These are phyloP conservation scores for Gastrophryne carolinensis DNA, from an alignment of 2,797 vertebrate species.

Conservation along the genomic window DNA sequence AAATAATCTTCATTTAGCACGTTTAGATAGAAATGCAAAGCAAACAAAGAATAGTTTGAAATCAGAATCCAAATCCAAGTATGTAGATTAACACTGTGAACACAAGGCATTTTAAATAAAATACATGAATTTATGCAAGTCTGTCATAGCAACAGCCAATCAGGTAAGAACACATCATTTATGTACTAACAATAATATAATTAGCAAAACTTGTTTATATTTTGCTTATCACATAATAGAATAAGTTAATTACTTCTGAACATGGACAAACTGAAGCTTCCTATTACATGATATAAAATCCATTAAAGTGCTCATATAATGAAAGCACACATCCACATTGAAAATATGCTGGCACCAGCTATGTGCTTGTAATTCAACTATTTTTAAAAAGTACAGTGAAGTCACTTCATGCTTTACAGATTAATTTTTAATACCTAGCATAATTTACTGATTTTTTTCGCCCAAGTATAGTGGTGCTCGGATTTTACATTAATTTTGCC, in stretches of 20 bases:
- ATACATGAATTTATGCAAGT: no score
- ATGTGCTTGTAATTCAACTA: constrained; percentile 4
- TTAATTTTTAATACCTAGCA: no score
- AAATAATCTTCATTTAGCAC: no score
- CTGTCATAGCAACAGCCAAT: no score
- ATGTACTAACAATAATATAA: background rate
- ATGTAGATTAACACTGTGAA: no score
- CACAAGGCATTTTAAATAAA: no score
- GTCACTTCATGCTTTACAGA: background rate
- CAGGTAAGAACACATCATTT: background rate
- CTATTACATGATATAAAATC: background rate
- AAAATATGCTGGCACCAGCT: background rate
- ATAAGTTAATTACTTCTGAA: constrained; percentile 12
- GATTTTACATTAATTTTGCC: no score
- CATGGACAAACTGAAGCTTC: background rate
- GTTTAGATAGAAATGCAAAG: no score
- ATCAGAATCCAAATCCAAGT: no score
- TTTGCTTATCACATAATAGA: background rate
- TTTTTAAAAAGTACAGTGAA: background rate
- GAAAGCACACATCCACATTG: constrained; percentile 1
- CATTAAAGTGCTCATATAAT: constrained; percentile 4
- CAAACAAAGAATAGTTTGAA: no score
- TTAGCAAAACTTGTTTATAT: background rate
- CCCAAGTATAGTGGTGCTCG: no score
- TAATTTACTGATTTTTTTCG: no score